phyloP scores from a whole-genome alignment of 2,888 invertebrate genomes.

The Tachina fera region DNA sequence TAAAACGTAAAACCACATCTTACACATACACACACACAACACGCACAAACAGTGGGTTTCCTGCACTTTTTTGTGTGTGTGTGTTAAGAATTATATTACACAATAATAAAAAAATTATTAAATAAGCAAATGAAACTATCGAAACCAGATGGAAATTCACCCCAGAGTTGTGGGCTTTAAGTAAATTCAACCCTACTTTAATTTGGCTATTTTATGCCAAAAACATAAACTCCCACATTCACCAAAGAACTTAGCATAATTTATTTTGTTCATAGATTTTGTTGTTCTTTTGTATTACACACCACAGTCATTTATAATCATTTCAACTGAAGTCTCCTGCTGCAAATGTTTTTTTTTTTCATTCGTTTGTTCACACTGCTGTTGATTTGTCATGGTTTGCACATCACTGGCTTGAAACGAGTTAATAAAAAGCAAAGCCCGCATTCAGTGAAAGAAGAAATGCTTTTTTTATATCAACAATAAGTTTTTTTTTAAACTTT shows the following conservation, averaged over 20 bases:
- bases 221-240: slow-evolving; percentile 49
- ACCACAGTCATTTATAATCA: slow-evolving; percentile 30
- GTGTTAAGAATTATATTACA: background rate
- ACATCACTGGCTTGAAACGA: slow-evolving; percentile 21
- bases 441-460: background rate
- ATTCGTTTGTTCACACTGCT: slow-evolving; percentile 7
- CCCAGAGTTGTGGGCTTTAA: background rate
- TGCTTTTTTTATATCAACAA: slow-evolving; percentile 23
- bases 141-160: background rate
- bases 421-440: background rate
- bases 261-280: background rate
- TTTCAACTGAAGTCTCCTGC: slow-evolving; percentile 8
- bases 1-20: background rate
- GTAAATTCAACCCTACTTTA: slow-evolving; percentile 10
- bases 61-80: background rate
- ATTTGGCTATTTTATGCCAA: slow-evolving; percentile 55
- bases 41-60: no score
- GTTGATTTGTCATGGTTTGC: slow-evolving; percentile 4
- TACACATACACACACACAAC: background rate
- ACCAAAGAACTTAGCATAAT: slow-evolving; percentile 57
- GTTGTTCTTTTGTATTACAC: slow-evolving; percentile 1
- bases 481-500: background rate
- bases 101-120: background rate
- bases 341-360: slow-evolving; percentile 25
- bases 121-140: background rate